phyloP scores from a whole-genome alignment of 2,888 invertebrate species.

The Luperina testacea region DNA sequence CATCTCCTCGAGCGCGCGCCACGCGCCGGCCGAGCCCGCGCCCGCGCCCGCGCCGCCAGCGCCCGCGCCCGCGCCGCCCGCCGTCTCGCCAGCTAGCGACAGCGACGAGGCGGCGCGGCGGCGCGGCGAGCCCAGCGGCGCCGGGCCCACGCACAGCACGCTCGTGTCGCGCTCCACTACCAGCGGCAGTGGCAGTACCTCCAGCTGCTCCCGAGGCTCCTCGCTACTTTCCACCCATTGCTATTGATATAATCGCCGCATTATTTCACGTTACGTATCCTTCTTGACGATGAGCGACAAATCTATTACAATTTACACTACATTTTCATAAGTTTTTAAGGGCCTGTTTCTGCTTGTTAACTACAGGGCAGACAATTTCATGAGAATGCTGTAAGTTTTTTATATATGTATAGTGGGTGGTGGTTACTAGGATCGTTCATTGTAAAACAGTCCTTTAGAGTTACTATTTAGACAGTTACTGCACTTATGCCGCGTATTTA shows the following conservation, averaged over 20 bases:
- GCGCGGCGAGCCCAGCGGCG: conserved; percentile 89
- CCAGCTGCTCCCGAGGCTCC: conserved; percentile 83
- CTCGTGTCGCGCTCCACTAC: conserved; percentile 92
- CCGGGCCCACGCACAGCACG: conserved; percentile 92
- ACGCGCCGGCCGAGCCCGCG: conserved; percentile 80
- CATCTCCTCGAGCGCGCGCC: conserved; percentile 95
- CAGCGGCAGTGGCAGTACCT: conserved; percentile 94
- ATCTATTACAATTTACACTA: background rate
- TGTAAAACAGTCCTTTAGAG: background rate
- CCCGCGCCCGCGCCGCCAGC: conserved; percentile 80
- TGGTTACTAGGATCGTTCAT: background rate
- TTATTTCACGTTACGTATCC: background rate
- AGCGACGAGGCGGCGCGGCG: conserved; percentile 89
- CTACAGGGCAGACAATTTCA: background rate
- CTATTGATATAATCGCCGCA: conserved; percentile 67
- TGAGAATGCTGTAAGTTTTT: background rate
- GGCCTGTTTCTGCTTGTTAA: background rate
- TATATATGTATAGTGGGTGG: background rate
- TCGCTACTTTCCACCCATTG: conserved; percentile 86
- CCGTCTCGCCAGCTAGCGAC: conserved; percentile 71
- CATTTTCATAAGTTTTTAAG: background rate
- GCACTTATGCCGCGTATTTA: background rate
- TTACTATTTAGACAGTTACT: background rate
- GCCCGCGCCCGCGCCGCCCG: conserved; percentile 78
- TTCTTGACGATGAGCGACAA: background rate